Evolutionary conservation across 30 jellyfish, hydroid and myxozoan species (phyloP).

Genomic region (Rhopilema esculentum): DNA sequence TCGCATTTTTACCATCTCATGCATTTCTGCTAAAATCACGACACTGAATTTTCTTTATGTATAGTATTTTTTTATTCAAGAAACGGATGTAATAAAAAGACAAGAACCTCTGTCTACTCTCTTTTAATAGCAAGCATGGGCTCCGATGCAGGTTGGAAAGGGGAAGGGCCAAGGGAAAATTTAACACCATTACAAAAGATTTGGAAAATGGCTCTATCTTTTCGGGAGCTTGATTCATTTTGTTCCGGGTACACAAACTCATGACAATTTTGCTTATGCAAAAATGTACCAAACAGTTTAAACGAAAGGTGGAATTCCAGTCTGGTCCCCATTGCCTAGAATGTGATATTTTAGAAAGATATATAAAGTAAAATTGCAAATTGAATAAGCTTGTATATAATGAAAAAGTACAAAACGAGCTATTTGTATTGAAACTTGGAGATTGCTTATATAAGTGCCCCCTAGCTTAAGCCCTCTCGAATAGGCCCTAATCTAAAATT

Average conservation of each 20-base stretch:
- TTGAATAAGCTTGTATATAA: no score
- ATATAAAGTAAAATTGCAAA: no score
- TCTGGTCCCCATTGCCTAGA: not conserved
- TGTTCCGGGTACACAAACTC: not conserved
- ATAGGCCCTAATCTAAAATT: no score
- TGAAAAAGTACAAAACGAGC: no score
- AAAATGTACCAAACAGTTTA: not conserved
- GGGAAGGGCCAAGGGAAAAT: not conserved
- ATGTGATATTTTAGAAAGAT: no score
- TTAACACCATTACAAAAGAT: not conserved
- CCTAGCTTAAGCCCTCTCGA: no score
- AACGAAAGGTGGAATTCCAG: not conserved
- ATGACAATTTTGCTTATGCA: not conserved
- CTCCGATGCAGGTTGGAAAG: not conserved
- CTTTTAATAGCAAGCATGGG: not conserved
- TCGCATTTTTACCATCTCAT: not conserved
- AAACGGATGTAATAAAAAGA: not conserved
- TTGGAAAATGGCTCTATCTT: not conserved
- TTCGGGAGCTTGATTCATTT: not conserved
- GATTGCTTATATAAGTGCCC: no score
- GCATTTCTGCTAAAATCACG: conserved; percentile 12
- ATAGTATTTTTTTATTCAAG: not conserved
- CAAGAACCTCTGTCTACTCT: not conserved
- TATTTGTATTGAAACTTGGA: no score
- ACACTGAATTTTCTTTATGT: not conserved